Conservation (phyloP, 2,797 vertebrate genomes). For the Cossypha caffra region DNA sequence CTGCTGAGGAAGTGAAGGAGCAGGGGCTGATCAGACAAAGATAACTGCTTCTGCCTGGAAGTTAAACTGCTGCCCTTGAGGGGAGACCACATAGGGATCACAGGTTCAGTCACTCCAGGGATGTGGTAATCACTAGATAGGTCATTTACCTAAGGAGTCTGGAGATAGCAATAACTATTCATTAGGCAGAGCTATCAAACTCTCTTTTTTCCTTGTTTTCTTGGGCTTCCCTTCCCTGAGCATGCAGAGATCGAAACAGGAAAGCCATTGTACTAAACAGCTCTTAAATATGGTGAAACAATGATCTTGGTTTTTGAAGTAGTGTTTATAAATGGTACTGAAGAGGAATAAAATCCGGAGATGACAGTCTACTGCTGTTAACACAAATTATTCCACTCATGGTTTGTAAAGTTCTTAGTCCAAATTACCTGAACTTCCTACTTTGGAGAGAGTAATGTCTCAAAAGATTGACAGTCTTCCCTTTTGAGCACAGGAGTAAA, state of each 20-base stretch:
- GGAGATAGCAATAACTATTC: background rate
- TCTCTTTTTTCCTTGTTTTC: background rate
- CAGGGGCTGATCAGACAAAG: background rate
- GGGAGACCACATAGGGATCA: background rate
- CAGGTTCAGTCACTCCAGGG: background rate
- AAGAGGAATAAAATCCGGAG: background rate
- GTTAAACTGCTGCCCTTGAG: background rate
- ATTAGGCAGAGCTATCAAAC: background rate
- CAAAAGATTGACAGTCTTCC: background rate
- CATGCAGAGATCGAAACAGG: background rate
- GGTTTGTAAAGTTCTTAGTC: background rate
- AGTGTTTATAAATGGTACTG: background rate
- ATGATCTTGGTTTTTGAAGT: background rate
- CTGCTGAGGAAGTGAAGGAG: background rate
- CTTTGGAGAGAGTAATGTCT: background rate
- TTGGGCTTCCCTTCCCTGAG: background rate
- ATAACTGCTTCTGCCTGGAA: background rate
- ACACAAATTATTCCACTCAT: background rate
- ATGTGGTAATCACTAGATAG: background rate
- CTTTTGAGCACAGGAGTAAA: background rate
- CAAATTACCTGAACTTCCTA: background rate
- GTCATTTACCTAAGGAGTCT: conserved; percentile 15
- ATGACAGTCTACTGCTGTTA: background rate
- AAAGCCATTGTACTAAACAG: background rate
- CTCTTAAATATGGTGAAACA: background rate